Base-by-base conservation (phyloP, 2,888 invertebrate genomes). In the Heteromyza rotundicornis region DNA sequence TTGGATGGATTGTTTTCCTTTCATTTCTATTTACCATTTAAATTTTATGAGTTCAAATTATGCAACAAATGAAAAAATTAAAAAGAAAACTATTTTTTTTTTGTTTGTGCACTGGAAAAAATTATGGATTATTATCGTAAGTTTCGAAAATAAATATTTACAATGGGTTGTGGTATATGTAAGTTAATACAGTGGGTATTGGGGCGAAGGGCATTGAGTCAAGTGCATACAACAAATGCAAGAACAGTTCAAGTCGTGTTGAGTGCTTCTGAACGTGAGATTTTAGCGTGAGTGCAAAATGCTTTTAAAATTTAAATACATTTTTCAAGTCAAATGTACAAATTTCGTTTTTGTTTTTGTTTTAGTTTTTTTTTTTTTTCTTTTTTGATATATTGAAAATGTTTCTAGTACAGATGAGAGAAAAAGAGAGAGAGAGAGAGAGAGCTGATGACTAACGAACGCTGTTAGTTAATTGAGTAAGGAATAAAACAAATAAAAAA, bases 1-100 rank as follows among this genome's bases (percentile, higher is more conserved):
- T 76, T 76, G 74, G 76, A 65, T 69, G 55, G 53, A 68, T 57
- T 61, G 16, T 23, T 51, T 55, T 59, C 57, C 52, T 63, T 59
- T 51, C 47, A 20, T 24, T 54, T 61, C 20, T 23, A 47, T 27
- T 49, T 56, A 56, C 40, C n/a, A 36, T 36, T 57, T 56, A 49
- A 20, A 49, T 5, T 16, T 3, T 14, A 8, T 16, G 14, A 44
- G 14, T 16, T 17, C 22, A 24, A 51, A 51, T 24, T 16, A n/a
- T n/a, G n/a, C n/a, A n/a, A n/a, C n/a, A n/a, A n/a, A n/a, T n/a
- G n/a, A n/a, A n/a, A n/a, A n/a, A n/a, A n/a, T n/a, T n/a, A n/a
- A n/a, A n/a, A n/a, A n/a, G n/a, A n/a, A n/a, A n/a, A n/a, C n/a
- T n/a, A n/a, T n/a, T n/a, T n/a, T n/a, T 14, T 24, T 14, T 14